A percentile compares a stretch with the other conserved stretches of the same genome.
Conservation (phyloP, 2,888 invertebrate species). For the Myopa testacea region DNA sequence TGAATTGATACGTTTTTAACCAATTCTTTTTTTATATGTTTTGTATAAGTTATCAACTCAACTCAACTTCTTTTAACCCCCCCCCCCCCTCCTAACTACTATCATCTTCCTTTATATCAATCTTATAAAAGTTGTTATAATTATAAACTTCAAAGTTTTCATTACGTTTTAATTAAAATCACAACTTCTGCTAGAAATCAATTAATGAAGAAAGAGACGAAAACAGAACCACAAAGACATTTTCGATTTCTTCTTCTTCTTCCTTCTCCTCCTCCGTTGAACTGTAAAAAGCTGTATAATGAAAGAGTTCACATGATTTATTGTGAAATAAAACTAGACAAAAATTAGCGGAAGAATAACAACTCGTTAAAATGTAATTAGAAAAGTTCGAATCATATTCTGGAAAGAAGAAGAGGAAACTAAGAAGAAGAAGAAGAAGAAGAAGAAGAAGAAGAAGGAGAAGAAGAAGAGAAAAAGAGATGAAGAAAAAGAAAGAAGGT, state of each 20-base stretch:
- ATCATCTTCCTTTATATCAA: neutral
- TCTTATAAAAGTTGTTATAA: neutral
- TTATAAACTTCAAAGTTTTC: neutral
- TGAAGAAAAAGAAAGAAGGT: no score
- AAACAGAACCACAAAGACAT: no score
- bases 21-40: no score
- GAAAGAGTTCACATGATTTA: neutral
- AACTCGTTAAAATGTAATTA: slow-evolving; percentile 1
- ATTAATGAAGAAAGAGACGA: neutral
- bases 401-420: neutral
- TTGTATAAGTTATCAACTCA: no score
- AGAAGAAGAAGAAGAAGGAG: no score
- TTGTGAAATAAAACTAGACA: neutral
- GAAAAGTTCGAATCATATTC: neutral
- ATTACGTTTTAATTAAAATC: neutral
- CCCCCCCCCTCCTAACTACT: neutral
- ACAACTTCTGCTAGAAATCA: neutral
- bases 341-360: neutral
- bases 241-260: no score
- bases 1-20: no score
- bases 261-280: no score
- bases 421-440: neutral
- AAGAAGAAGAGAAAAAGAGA: no score
- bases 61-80: no score
- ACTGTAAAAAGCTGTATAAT: neutral